A percentile compares a stretch with the other conserved stretches of the same genome.
These are phyloP conservation scores for Ennomos quercinarius DNA, from an alignment of 2,888 invertebrate species.

Conservation along the genomic window DNA sequence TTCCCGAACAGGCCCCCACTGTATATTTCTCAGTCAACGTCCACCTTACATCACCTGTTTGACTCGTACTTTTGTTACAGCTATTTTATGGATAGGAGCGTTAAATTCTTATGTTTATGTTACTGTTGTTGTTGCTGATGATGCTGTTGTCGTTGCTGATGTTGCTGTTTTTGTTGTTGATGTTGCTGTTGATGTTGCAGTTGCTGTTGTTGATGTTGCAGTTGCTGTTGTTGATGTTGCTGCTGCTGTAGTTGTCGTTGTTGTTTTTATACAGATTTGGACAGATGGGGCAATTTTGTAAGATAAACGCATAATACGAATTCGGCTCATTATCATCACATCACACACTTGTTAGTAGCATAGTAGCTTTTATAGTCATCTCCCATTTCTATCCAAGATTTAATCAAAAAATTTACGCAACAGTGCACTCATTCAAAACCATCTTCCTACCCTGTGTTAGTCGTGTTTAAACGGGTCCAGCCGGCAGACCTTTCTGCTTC, in stretches of 20 bases:
- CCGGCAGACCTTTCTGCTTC: constrained; percentile 1
- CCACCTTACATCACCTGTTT: constrained; percentile 28
- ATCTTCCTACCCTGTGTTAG: constrained; percentile 18
- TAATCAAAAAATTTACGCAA: constrained; percentile 32
- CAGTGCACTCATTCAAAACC: constrained; percentile 33
- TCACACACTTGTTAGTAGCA: no score
- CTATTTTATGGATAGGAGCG: constrained; percentile 13
- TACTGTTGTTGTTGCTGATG: no score
- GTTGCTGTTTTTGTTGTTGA: no score
- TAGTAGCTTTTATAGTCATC: constrained; percentile 1
- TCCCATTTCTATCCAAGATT: constrained; percentile 5
- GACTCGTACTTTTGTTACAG: constrained; percentile 16
- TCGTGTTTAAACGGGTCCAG: neutral
- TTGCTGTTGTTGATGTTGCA: no score
- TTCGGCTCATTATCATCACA: no score
- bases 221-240: no score
- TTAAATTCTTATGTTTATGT: neutral
- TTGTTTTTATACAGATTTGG: no score
- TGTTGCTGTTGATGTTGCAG: no score
- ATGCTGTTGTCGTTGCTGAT: no score
- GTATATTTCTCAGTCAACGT: constrained; percentile 46
- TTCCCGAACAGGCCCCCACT: constrained; percentile 44
- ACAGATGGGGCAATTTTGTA: no score
- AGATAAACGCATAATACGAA: no score
- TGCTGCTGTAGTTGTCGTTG: no score